Percentiles rank a stretch among this genome's conserved stretches.
Evolutionary conservation across 2,797 vertebrate genomes (phyloP).

Genomic region (Pelobates cultripes): DNA sequence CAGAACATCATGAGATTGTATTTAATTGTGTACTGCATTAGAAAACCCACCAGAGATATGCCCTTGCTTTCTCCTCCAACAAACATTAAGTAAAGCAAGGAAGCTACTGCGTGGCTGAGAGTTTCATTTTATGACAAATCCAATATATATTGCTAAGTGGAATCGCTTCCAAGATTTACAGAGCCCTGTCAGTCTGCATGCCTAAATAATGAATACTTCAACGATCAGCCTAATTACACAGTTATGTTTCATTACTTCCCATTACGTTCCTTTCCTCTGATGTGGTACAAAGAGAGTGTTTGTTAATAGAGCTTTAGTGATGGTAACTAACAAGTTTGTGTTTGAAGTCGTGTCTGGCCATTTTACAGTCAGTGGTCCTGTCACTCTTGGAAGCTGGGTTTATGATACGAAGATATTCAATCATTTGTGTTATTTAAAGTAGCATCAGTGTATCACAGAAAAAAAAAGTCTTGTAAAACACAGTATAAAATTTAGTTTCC

Average conservation of each 20-base stretch:
- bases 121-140: constrained; percentile 46
- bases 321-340: constrained; percentile 43
- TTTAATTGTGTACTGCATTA: not conserved
- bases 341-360: constrained; percentile 50
- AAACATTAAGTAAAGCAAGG: constrained; percentile 12
- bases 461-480: no score
- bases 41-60: constrained; percentile 11
- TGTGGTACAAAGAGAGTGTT: constrained; percentile 45
- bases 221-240: constrained; percentile 50
- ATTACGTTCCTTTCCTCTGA: constrained; percentile 47
- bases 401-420: constrained; percentile 39
- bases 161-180: constrained; percentile 44
- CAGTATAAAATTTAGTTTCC: not conserved
- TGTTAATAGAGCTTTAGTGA: constrained; percentile 42
- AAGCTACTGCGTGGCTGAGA: not conserved
- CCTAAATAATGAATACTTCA: constrained; percentile 49
- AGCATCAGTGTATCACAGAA: constrained; percentile 6
- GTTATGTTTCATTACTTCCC: constrained; percentile 55
- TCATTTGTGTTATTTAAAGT: constrained; percentile 20
- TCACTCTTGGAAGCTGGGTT: constrained; percentile 24
- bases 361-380: constrained; percentile 17
- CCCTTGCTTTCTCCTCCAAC: constrained; percentile 23
- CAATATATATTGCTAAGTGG: constrained; percentile 38
- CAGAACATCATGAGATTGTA: no score
- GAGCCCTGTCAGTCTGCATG: constrained; percentile 47